Conservation (phyloP, 2,797 vertebrate species). For the Philypnodon macrostomus region DNA sequence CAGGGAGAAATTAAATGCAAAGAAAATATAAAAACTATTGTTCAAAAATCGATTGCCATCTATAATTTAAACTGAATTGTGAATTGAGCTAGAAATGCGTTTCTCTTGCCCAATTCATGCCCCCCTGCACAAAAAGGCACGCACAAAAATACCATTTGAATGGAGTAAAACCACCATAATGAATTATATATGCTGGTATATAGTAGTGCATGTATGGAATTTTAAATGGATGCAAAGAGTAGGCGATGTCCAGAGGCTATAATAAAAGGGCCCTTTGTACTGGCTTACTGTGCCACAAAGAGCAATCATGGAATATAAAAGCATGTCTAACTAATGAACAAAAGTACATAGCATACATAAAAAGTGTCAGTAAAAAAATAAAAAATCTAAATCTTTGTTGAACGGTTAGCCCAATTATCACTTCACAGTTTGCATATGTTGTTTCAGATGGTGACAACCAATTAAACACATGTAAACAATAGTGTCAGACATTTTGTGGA, state of each 20-base stretch:
- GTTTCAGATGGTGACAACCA: conserved; percentile 42
- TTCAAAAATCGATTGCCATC: not conserved
- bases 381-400: not conserved
- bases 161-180: conserved; percentile 14
- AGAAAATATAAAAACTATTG: not conserved
- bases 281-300: no score
- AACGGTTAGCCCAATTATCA: conserved; percentile 38
- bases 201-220: conserved; percentile 31
- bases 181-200: conserved; percentile 32
- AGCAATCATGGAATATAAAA: no score
- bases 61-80: conserved; percentile 1
- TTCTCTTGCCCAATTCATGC: not conserved
- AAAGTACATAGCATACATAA: conserved; percentile 16
- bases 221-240: conserved; percentile 39
- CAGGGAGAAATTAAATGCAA: not conserved
- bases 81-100: not conserved
- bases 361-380: conserved; percentile 40
- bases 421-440: conserved; percentile 42
- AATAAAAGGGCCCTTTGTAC: no score
- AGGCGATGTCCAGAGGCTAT: no score
- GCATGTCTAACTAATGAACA: not conserved
- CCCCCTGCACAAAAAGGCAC: conserved; percentile 1
- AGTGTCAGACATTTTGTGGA: conserved; percentile 32
- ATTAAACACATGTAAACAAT: conserved; percentile 46
- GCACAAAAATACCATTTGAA: conserved; percentile 2